Evolutionary conservation across 2,888 invertebrate genomes (phyloP).

Genomic region (Drosophila silvestris): DNA sequence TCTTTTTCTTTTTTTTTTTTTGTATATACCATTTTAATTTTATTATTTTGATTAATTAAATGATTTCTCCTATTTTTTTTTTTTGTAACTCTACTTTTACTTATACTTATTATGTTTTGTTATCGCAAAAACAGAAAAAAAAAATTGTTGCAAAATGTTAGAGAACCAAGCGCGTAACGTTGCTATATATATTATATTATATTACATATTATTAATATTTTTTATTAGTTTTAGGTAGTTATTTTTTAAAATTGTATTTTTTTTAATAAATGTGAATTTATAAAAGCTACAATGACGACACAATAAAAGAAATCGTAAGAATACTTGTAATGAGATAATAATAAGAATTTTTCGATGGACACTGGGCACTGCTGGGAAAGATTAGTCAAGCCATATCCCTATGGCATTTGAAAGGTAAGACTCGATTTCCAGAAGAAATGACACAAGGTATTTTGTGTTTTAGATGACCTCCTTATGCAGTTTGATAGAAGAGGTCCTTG

Average conservation of each 20-base stretch:
- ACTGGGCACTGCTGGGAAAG: neutral
- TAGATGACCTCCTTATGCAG: neutral
- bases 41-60: slow-evolving; percentile 30
- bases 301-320: slow-evolving; percentile 64
- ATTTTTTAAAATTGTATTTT: slow-evolving; percentile 78
- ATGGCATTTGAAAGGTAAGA: neutral
- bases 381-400: neutral
- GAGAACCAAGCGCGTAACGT: slow-evolving; percentile 74
- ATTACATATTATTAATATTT: slow-evolving; percentile 67
- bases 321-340: slow-evolving; percentile 58
- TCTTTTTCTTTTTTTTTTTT: slow-evolving; percentile 21
- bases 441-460: neutral
- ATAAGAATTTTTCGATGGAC: neutral
- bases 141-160: slow-evolving; percentile 69
- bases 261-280: slow-evolving; percentile 73
- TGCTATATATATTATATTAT: slow-evolving; percentile 68
- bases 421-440: neutral
- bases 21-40: slow-evolving; percentile 63
- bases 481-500: neutral
- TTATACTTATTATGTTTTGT: slow-evolving; percentile 55
- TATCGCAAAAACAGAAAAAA: slow-evolving; percentile 45
- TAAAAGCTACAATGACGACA: slow-evolving; percentile 72
- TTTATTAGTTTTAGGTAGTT: slow-evolving; percentile 78
- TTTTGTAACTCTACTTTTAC: slow-evolving; percentile 44
- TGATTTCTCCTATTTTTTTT: slow-evolving; percentile 35